Evolutionary conservation across 2,113 vertebrate genomes (phyloP).

Genomic region (Crotalus tigris): DNA sequence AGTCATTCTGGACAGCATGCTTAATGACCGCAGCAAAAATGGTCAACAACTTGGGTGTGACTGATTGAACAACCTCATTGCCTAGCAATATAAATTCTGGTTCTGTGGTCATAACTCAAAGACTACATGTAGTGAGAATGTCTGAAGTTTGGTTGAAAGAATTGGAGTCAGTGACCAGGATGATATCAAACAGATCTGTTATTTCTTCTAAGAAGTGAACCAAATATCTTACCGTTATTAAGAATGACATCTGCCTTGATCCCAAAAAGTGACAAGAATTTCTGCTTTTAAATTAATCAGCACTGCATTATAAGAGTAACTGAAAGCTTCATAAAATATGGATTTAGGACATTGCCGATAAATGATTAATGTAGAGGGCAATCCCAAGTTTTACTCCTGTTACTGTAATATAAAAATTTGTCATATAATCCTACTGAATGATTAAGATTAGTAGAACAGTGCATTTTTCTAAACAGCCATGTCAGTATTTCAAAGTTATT

Average conservation of each 20-base stretch:
- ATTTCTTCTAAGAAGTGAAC: not conserved
- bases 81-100: not conserved
- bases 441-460: slow-evolving; percentile 34
- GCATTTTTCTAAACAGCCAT: slow-evolving; percentile 9
- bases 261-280: slow-evolving; percentile 2
- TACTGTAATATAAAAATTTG: slow-evolving; percentile 12
- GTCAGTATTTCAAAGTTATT: slow-evolving; percentile 24
- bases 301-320: slow-evolving; percentile 36
- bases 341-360: slow-evolving; percentile 31
- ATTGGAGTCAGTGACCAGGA: not conserved
- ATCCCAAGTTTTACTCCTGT: slow-evolving; percentile 37
- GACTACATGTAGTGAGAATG: not conserved
- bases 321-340: slow-evolving; percentile 51
- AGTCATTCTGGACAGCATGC: not conserved
- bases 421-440: slow-evolving; percentile 31
- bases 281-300: slow-evolving; percentile 53
- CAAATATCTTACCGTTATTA: not conserved
- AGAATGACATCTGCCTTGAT: slow-evolving; percentile 8
- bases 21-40: not conserved
- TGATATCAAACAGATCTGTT: not conserved
- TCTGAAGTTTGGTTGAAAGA: not conserved
- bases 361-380: slow-evolving; percentile 34
- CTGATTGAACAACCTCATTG: not conserved
- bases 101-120: not conserved
- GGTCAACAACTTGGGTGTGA: not conserved